Evolutionary conservation across 2,888 invertebrate genomes (phyloP), one percentile per base, ranked within the genome.

Genomic region (Drosophila eohydei): DNA sequence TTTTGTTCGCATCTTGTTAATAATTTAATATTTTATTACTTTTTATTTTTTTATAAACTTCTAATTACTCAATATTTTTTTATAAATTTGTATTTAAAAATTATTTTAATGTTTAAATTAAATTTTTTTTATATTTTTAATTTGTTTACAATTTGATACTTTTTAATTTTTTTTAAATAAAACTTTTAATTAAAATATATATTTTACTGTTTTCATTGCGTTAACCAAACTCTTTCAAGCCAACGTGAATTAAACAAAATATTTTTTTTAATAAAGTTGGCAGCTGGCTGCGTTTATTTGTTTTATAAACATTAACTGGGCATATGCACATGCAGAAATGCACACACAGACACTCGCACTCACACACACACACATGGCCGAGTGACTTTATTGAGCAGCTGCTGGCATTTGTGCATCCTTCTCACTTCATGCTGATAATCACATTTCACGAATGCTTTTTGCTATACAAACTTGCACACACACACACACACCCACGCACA

Each of bases 381-480:
- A 38, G 71, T 70, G 68, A 74, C 70, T 75, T 88, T 86, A 83
- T 86, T 85, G 76, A 89, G 79, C 84, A 89, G 84, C 88, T 88
- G 84, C 68, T 82, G 80, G 63, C 81, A 48, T 51, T 58, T 64
- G 63, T 46, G 46, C 63, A 59, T 51, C 50, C 62, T 34, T 56
- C 68, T 56, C 56, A 6, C 70, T 52, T n/a, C 56, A 41, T 61
- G 61, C 74, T 86, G 80, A 90, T 87, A 87, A 87, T 87, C 89
- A 87, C 87, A 88, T 87, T 90, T 81, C 72, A 78, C 80, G 74
- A 88, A 79, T 70, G 72, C 89, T 87, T 82, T 87, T 84, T 86
- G 81, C 75, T 65, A 70, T 67, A 50, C 63, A 43, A 68, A 64
- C 59, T 30, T 56, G 48, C 48, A 58, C 60, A 72, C 51, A 71